Conservation (phyloP, 2,888 invertebrate genomes). For the Drosophila pegasa region DNA sequence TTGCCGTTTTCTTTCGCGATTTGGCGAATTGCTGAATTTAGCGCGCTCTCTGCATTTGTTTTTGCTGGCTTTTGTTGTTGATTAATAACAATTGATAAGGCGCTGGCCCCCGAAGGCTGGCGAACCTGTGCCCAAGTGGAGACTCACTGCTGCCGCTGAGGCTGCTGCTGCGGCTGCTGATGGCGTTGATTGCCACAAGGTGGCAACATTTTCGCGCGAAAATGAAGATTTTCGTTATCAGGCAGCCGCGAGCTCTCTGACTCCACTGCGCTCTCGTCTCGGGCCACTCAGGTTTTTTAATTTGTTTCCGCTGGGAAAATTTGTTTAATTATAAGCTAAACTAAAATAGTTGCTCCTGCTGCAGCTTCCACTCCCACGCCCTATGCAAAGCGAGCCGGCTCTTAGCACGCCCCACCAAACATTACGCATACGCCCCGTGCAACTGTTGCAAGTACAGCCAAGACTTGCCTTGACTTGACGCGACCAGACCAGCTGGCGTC, state of each 20-base stretch:
- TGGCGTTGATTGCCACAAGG: conserved; percentile 76
- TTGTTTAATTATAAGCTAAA: conserved; percentile 59
- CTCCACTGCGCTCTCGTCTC: conserved; percentile 9
- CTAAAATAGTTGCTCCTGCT: conserved; percentile 25
- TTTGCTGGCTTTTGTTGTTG: conserved; percentile 68
- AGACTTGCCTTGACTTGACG: not conserved
- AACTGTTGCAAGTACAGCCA: conserved; percentile 20
- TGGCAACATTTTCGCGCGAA: conserved; percentile 79
- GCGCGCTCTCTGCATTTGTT: conserved; percentile 68
- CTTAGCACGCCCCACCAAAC: conserved; percentile 41
- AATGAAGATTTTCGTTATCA: conserved; percentile 78
- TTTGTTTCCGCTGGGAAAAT: conserved; percentile 65
- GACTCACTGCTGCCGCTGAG: conserved; percentile 19
- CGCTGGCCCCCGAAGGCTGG: conserved; percentile 10
- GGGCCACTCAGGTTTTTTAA: conserved; percentile 74
- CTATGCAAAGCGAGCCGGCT: conserved; percentile 49
- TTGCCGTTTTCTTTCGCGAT: conserved; percentile 16
- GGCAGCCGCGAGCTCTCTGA: conserved; percentile 18
- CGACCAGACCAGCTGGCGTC: conserved; percentile 61
- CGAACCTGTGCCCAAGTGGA: conserved; percentile 14
- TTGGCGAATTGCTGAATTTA: conserved; percentile 68
- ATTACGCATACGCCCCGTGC: conserved; percentile 63
- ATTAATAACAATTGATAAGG: conserved; percentile 82
- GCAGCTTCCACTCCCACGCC: conserved; percentile 11
- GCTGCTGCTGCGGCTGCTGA: conserved; percentile 56